phyloP scores from a whole-genome alignment of 2,113 vertebrate species.

The Peromyscus maniculatus region DNA sequence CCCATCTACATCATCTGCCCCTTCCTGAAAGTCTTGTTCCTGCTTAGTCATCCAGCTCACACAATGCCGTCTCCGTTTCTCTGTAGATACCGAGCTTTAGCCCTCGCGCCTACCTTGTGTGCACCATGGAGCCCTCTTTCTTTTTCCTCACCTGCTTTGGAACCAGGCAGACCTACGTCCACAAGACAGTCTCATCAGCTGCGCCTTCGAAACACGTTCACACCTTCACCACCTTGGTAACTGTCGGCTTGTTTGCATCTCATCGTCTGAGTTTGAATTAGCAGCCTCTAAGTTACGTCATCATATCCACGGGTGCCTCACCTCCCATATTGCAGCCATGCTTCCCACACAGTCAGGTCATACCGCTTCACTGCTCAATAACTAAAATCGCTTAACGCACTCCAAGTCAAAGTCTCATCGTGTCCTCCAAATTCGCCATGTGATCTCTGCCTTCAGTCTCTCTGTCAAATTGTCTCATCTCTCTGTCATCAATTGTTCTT shows the following conservation, averaged over 20 bases:
- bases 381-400: neutral
- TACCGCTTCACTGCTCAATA: neutral
- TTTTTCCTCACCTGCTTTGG: neutral
- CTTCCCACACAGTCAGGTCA: neutral
- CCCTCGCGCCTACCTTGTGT: neutral
- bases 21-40: neutral
- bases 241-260: neutral
- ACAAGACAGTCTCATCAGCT: neutral
- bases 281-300: neutral
- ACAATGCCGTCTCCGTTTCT: neutral
- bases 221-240: neutral
- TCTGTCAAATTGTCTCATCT: neutral
- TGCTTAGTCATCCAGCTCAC: neutral
- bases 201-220: neutral
- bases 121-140: neutral
- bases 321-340: fast-evolving
- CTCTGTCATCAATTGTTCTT: neutral
- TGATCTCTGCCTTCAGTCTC: neutral
- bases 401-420: neutral
- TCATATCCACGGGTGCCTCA: neutral
- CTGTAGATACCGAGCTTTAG: neutral
- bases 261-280: neutral
- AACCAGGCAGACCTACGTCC: neutral
- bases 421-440: neutral
- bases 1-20: neutral